A percentile compares a stretch with the other conserved stretches of the same genome.
phyloP scores from a whole-genome alignment of 2,113 vertebrate genomes.

The Lethenteron reissneri region DNA sequence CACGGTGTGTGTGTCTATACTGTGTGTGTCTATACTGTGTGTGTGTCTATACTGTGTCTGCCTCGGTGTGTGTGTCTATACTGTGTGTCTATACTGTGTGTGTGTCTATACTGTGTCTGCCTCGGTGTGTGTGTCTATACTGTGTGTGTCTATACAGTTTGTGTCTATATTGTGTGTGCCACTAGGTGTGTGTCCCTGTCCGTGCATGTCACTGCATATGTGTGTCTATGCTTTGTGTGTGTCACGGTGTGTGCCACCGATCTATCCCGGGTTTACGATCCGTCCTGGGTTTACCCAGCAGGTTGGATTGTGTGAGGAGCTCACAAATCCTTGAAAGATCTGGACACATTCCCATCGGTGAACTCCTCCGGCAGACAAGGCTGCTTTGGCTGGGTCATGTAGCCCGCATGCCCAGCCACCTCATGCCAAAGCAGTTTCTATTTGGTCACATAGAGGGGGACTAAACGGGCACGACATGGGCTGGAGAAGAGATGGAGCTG shows the following conservation, averaged over 20 bases:
- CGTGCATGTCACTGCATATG: background rate
- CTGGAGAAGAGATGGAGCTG: too few relatives aligned
- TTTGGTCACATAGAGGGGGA: background rate
- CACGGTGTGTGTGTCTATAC: background rate
- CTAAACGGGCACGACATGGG: too few relatives aligned
- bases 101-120: background rate
- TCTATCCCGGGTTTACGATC: background rate
- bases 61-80: background rate
- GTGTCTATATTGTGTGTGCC: background rate
- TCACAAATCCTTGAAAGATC: background rate
- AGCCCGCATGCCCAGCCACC: background rate
- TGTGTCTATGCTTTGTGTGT: background rate
- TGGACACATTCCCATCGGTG: background rate
- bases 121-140: background rate
- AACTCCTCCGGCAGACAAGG: background rate
- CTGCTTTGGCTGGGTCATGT: background rate
- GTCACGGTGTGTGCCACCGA: background rate
- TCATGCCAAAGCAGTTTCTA: background rate
- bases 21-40: constrained; percentile 19
- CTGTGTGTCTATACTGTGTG: background rate
- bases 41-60: background rate
- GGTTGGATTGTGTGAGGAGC: background rate
- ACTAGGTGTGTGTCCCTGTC: background rate
- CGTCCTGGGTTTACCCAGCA: background rate
- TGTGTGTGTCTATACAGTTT: too few relatives aligned